Percentiles rank a stretch among this genome's conserved stretches.
phyloP scores from a whole-genome alignment of 2,113 vertebrate genomes.

The Otus sunia region DNA sequence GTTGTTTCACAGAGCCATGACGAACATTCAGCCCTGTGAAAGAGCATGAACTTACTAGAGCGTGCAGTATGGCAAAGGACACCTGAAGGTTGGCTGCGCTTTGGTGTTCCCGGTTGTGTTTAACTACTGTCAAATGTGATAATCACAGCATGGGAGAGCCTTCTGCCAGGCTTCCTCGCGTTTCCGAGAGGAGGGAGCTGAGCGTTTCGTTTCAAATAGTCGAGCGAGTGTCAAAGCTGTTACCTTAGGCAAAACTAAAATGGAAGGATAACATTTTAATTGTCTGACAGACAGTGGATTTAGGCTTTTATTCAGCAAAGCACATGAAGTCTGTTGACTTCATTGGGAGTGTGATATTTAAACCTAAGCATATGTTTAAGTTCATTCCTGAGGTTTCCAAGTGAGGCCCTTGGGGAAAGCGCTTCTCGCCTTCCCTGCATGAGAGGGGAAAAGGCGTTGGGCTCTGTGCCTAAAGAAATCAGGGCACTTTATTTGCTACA shows the following conservation, averaged over 20 bases:
- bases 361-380: neutral
- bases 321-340: neutral
- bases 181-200: neutral
- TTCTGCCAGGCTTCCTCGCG: neutral
- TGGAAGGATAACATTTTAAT: neutral
- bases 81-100: neutral
- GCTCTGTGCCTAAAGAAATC: neutral
- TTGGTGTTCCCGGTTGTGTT: neutral
- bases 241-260: neutral
- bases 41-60: neutral
- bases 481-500: neutral
- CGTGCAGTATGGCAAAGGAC: neutral
- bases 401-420: neutral
- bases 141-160: neutral
- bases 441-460: neutral
- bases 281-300: neutral
- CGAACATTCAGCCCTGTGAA: neutral
- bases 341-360: neutral
- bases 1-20: neutral
- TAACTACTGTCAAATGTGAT: neutral
- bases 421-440: neutral
- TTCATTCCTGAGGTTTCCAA: neutral
- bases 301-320: neutral
- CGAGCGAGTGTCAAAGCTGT: neutral
- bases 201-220: neutral